Base-by-base conservation (phyloP, 2,113 vertebrate species). In the Colossoma macropomum region DNA sequence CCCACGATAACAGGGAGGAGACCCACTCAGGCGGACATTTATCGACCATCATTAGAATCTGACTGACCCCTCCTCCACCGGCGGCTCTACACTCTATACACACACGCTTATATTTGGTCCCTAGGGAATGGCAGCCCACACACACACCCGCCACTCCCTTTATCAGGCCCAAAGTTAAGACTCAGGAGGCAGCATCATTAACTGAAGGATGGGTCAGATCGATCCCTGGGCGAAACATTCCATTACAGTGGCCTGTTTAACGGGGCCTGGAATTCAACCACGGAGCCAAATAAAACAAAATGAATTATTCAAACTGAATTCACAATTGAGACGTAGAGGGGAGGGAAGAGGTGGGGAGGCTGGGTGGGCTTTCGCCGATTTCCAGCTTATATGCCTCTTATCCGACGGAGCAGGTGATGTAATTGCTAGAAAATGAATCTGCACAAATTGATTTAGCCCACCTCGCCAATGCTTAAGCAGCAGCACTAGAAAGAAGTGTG, bases 41-140 rank as follows among this genome's bases (percentile, higher is more conserved):
- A 96, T 95, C 94, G 96, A 97, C 94, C 94, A 87, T 89, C 92
- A 95, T 96, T 95, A 93, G 91, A 87, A 92, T 94, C 90, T 91
- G 89, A 94, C 88, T 95, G 95, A 96, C 95, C 95, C 94, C 94
- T 92, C 92, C 93, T 45, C 68, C 68, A 45, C 23, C 68, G 21
- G 25, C 23, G 7, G 21, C 38, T 71, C 68, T 45, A 13, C 27
- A n/a, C 38, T 30, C 90, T 89, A 88, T 23, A 93, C 91, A 91
- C 34, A 93, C 91, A 91, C 85, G 85, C 84, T 92, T 92, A 93
- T 96, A 95, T 95, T 95, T 97, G 94, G 94, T 95, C 91, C 93
- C 92, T 83, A 66, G 92, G 94, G 94, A 90, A 91, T 90, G 90
- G 93, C 94, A 91, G 90, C 79, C 71, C 84, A 87, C 85, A 82